A percentile compares a stretch with the other conserved stretches of the same genome.
These are phyloP conservation scores for Agrotis ipsilon DNA, from an alignment of 2,888 invertebrate genomes.

Conservation along the genomic window DNA sequence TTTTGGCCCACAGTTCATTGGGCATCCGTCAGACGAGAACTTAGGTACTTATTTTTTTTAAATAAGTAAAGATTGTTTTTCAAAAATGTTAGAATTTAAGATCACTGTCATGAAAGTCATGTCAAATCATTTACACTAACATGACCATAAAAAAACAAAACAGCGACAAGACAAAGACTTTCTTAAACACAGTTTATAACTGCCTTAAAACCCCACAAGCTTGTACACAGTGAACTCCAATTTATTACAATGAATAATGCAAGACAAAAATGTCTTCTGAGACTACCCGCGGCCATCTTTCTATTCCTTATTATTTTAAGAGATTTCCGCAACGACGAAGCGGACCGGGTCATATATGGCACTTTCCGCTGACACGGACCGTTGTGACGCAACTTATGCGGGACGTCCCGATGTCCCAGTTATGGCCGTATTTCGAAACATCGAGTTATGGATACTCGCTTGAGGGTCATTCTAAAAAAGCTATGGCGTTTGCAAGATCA, in stretches of 20 bases:
- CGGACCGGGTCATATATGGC: slow-evolving; percentile 28
- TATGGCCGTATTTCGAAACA: slow-evolving; percentile 46
- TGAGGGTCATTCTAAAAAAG: slow-evolving; percentile 52
- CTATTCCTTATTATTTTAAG: slow-evolving; percentile 64
- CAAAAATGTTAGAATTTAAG: background rate
- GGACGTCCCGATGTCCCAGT: slow-evolving; percentile 27
- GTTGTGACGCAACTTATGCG: slow-evolving; percentile 43
- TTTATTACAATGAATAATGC: slow-evolving; percentile 83
- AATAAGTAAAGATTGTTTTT: no score
- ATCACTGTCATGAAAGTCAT: background rate
- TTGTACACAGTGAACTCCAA: slow-evolving; percentile 70
- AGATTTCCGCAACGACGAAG: slow-evolving; percentile 53
- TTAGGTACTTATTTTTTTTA: no score
- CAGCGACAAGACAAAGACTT: slow-evolving; percentile 14
- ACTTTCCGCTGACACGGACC: slow-evolving; percentile 43
- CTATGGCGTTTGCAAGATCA: slow-evolving; percentile 50
- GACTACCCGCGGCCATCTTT: slow-evolving; percentile 46
- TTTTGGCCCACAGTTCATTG: no score
- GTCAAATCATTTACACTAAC: background rate
- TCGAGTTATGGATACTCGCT: slow-evolving; percentile 46
- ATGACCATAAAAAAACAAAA: slow-evolving; percentile 36
- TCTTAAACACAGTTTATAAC: slow-evolving; percentile 49
- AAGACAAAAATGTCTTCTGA: slow-evolving; percentile 62
- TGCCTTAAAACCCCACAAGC: slow-evolving; percentile 53
- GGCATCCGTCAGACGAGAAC: no score